These are phyloP conservation scores for Anguilla japonica DNA, from an alignment of 2,113 vertebrate genomes.

Conservation along the genomic window DNA sequence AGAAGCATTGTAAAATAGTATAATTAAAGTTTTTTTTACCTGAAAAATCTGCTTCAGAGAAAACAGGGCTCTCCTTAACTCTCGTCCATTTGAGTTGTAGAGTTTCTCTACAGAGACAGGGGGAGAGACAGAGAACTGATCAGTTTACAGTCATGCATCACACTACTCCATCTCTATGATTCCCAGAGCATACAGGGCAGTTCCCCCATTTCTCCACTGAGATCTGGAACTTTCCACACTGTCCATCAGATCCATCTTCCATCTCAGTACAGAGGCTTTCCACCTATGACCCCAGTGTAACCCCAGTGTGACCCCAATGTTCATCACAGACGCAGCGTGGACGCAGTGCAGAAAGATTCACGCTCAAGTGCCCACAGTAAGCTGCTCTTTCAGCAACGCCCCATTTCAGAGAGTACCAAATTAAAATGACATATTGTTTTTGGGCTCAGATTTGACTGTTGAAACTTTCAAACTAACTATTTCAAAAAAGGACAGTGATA, in stretches of 20 bases:
- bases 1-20: background rate
- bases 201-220: background rate
- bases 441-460: background rate
- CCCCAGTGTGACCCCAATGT: background rate
- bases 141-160: constrained; percentile 31
- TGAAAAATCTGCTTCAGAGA: constrained; percentile 99
- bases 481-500: background rate
- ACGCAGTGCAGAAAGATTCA: background rate
- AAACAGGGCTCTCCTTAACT: constrained; percentile 93
- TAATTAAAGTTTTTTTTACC: constrained; percentile 64
- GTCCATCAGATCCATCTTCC: background rate
- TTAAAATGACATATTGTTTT: background rate
- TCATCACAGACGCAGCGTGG: background rate
- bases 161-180: constrained; percentile 25
- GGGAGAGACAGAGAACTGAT: constrained; percentile 28
- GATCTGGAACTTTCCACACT: background rate
- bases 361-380: background rate
- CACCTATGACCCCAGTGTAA: no score
- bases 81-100: constrained; percentile 90
- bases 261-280: background rate
- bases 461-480: background rate
- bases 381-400: background rate
- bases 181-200: background rate
- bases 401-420: background rate
- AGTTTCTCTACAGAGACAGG: constrained; percentile 82